These are phyloP conservation scores for Dunckerocampus dactyliophorus DNA, from an alignment of 2,113 vertebrate species.

Conservation along the genomic window DNA sequence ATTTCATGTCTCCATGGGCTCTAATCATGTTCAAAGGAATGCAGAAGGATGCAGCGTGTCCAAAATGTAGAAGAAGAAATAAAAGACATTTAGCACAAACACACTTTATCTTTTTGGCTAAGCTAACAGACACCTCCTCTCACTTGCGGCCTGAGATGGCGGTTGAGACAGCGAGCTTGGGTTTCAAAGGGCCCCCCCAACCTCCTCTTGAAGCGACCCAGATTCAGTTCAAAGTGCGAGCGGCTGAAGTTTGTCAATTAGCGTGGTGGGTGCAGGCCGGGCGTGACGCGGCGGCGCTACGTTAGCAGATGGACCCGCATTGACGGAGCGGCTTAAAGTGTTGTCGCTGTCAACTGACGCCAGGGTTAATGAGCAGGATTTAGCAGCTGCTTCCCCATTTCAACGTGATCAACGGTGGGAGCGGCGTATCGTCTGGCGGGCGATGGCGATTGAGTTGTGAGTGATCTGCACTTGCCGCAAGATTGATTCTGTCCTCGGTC, in stretches of 20 bases:
- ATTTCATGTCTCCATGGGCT: too few species aligned
- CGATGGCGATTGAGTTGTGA: slow-evolving; percentile 42
- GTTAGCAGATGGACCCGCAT: slow-evolving; percentile 59
- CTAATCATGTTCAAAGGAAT: too few species aligned
- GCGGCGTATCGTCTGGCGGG: slow-evolving; percentile 49
- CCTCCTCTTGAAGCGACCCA: slow-evolving; percentile 40
- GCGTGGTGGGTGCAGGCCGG: slow-evolving; percentile 37
- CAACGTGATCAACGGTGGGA: slow-evolving; percentile 33
- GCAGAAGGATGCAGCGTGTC: too few species aligned
- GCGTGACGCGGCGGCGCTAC: slow-evolving; percentile 22
- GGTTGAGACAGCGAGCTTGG: slow-evolving; percentile 57
- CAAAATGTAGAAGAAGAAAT: too few species aligned
- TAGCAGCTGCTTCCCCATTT: slow-evolving; percentile 50
- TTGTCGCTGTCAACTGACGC: slow-evolving; percentile 48
- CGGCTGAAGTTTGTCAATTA: slow-evolving; percentile 74
- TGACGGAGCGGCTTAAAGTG: slow-evolving; percentile 57
- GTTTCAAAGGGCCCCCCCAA: slow-evolving; percentile 67
- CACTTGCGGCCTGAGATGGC: slow-evolving; percentile 60
- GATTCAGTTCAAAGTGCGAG: slow-evolving; percentile 70
- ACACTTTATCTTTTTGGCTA: slow-evolving; percentile 29
- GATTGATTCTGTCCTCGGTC: slow-evolving; percentile 67
- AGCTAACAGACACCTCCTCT: slow-evolving; percentile 74
- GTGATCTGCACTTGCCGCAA: slow-evolving; percentile 43
- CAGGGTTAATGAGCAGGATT: slow-evolving; percentile 46
- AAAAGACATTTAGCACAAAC: too few species aligned